Evolutionary conservation across 2,888 invertebrate genomes (phyloP).

Genomic region (Congeria kusceri): DNA sequence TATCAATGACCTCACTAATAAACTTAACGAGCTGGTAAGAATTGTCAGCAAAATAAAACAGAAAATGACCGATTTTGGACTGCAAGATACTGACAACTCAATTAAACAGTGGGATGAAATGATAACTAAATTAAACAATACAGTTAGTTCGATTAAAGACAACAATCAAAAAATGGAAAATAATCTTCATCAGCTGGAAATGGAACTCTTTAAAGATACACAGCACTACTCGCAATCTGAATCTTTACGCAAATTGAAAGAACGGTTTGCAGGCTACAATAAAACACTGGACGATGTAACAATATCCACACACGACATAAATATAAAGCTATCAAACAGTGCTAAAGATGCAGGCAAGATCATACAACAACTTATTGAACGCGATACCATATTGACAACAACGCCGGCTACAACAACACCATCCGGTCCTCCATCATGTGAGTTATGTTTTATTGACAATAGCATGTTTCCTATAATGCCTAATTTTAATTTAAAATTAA

Average conservation of each 20-base stretch:
- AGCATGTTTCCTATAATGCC: background rate
- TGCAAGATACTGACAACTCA: conserved; percentile 45
- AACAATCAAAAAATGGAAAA: conserved; percentile 20
- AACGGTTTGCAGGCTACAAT: conserved; percentile 40
- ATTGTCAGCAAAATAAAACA: conserved; percentile 53
- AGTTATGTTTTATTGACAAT: conserved; percentile 25
- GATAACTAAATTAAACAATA: conserved; percentile 42
- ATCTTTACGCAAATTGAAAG: conserved; percentile 25
- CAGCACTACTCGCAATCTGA: conserved; percentile 45
- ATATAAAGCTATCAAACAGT: conserved; percentile 30
- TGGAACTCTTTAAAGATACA: conserved; percentile 32
- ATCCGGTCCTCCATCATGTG: conserved; percentile 57
- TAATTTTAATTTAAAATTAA: no score
- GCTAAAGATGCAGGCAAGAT: conserved; percentile 13
- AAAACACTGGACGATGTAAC: conserved; percentile 46
- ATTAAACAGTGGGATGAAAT: conserved; percentile 37
- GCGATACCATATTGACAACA: conserved; percentile 54
- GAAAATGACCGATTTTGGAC: conserved; percentile 51
- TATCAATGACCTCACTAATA: conserved; percentile 24
- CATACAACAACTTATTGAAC: conserved; percentile 28
- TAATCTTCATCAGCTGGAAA: conserved; percentile 34
- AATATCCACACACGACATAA: conserved; percentile 37
- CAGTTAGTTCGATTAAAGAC: conserved; percentile 17
- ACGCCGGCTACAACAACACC: conserved; percentile 61
- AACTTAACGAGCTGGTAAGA: conserved; percentile 25